phyloP scores from a whole-genome alignment of 1,140 invertebrate species.

The Tenebrio molitor region DNA sequence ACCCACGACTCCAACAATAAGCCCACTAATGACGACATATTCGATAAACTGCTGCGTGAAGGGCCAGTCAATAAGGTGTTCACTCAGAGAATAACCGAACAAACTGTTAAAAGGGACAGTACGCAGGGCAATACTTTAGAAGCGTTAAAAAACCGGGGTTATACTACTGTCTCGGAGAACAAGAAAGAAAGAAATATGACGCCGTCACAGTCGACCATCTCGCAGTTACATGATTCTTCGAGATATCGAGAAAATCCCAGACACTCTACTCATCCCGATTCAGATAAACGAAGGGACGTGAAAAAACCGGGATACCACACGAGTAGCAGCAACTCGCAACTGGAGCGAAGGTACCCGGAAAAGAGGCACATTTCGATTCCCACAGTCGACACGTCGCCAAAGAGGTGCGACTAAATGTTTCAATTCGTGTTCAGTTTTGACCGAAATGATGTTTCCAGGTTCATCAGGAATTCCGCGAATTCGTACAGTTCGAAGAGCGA shows the following conservation, averaged over 20 bases:
- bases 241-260: background rate
- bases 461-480: background rate
- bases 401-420: background rate
- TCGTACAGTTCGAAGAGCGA: slow-evolving; percentile 14
- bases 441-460: background rate
- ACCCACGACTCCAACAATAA: background rate
- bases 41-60: slow-evolving; percentile 21
- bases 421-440: too few relatives aligned
- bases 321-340: background rate
- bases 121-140: background rate
- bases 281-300: background rate
- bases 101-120: background rate
- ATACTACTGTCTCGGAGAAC: background rate
- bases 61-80: slow-evolving; percentile 23
- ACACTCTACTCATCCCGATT: background rate
- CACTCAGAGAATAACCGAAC: background rate
- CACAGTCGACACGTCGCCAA: background rate
- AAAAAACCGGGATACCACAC: background rate
- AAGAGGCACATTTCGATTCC: background rate
- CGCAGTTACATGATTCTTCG: background rate
- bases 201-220: background rate
- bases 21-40: slow-evolving; percentile 6
- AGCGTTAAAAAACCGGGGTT: background rate
- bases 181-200: background rate
- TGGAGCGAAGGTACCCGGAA: background rate